These are phyloP conservation scores for Hiodon alosoides DNA, from an alignment of 2,113 vertebrate genomes.

Conservation along the genomic window DNA sequence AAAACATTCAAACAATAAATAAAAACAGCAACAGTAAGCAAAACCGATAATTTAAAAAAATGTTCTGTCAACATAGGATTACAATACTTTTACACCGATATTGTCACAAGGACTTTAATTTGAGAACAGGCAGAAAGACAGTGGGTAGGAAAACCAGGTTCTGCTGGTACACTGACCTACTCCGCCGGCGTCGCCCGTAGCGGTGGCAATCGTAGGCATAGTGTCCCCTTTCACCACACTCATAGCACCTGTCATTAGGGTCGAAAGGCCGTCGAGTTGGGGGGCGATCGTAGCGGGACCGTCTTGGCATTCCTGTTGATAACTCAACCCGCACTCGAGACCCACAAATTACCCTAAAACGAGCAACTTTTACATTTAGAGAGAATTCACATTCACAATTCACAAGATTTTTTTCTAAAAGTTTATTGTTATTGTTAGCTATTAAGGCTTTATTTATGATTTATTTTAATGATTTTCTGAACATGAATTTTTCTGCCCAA, in stretches of 20 bases:
- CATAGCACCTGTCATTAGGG: conserved; percentile 80
- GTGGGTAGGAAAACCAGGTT: conserved; percentile 27
- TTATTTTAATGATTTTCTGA: too few relatives aligned
- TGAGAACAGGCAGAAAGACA: conserved; percentile 5
- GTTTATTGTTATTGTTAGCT: too few relatives aligned
- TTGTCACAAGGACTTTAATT: conserved; percentile 24
- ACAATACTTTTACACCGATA: conserved; percentile 6
- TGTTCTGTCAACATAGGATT: conserved; percentile 15
- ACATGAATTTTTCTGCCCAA: too few relatives aligned
- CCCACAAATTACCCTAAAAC: conserved; percentile 69
- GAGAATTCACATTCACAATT: conserved; percentile 59
- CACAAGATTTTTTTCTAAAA: background rate
- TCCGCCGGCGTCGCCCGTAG: conserved; percentile 72
- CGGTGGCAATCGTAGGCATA: conserved; percentile 84
- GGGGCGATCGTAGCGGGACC: conserved; percentile 74
- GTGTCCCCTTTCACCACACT: conserved; percentile 84
- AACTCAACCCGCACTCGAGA: conserved; percentile 75
- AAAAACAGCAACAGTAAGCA: conserved; percentile 11
- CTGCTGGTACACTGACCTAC: conserved; percentile 64
- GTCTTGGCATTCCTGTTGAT: conserved; percentile 78
- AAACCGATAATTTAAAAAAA: conserved; percentile 1
- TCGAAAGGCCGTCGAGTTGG: conserved; percentile 76
- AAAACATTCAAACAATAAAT: conserved; percentile 49
- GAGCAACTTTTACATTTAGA: conserved; percentile 69
- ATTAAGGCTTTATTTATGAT: too few relatives aligned